These are phyloP conservation scores for Yponomeuta plumbellus DNA, from an alignment of 2,888 invertebrate species.

Conservation along the genomic window DNA sequence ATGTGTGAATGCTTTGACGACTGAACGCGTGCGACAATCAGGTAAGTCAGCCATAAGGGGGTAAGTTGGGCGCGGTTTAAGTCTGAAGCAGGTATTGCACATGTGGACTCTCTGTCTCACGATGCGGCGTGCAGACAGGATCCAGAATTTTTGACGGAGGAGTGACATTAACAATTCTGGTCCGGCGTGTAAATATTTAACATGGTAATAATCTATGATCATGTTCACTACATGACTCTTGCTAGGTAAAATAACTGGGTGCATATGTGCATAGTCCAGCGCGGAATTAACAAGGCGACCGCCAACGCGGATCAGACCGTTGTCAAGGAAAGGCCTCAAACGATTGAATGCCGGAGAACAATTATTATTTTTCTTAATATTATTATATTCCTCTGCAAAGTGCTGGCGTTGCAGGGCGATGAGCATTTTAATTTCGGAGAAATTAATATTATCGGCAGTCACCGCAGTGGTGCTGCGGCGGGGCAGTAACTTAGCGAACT, in stretches of 20 bases:
- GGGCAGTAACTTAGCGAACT: no score
- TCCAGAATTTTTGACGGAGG: background rate
- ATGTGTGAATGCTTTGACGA: background rate
- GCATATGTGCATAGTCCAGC: background rate
- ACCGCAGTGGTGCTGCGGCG: no score
- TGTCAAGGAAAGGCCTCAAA: background rate
- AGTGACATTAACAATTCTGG: background rate
- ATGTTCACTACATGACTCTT: background rate
- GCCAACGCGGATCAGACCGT: conserved; percentile 1
- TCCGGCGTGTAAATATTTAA: background rate
- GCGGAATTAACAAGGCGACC: background rate
- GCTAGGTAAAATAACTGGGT: background rate
- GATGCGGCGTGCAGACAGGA: background rate
- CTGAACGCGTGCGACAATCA: background rate
- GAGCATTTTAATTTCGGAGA: background rate
- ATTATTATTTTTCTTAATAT: background rate
- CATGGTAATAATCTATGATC: background rate
- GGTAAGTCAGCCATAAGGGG: conserved; percentile 4
- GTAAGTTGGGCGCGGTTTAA: background rate
- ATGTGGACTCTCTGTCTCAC: background rate
- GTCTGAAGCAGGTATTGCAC: background rate
- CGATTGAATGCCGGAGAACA: background rate
- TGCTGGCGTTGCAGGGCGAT: background rate
- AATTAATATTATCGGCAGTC: background rate
- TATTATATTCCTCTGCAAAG: background rate